These are phyloP conservation scores for Callimorpha dominula DNA, from an alignment of 2,888 invertebrate species.

Conservation along the genomic window DNA sequence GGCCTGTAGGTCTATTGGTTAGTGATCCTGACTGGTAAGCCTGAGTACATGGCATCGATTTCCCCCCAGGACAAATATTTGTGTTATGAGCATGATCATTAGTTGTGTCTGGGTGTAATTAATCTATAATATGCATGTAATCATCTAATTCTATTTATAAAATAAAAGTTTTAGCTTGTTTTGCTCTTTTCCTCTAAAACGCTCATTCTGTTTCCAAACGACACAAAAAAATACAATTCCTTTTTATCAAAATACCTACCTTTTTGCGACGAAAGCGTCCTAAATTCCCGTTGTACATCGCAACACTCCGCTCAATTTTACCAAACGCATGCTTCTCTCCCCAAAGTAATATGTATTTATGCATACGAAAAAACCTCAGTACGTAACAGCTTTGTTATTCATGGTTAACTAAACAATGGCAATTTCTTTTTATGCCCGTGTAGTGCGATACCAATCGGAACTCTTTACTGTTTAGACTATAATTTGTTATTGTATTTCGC, in stretches of 20 bases:
- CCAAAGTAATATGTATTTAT: constrained; percentile 46
- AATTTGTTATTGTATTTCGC: not conserved
- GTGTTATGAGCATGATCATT: too few species aligned
- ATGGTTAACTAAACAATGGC: constrained; percentile 31
- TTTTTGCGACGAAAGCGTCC: constrained; percentile 4
- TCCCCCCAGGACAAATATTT: too few species aligned
- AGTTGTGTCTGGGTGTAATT: too few species aligned
- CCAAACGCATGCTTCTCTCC: constrained; percentile 28
- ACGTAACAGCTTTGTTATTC: constrained; percentile 34
- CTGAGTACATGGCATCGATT: too few species aligned
- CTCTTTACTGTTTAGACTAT: not conserved
- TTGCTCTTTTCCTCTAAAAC: too few species aligned
- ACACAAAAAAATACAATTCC: not conserved
- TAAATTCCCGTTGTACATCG: constrained; percentile 1
- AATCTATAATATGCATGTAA: too few species aligned
- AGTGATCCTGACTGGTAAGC: too few species aligned
- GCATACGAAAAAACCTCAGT: constrained; percentile 41
- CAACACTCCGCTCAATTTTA: constrained; percentile 18
- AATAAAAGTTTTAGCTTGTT: not conserved
- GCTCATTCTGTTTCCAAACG: not conserved
- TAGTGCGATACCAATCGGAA: not conserved
- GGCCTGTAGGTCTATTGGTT: too few species aligned
- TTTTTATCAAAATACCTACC: not conserved
- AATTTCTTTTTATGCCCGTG: constrained; percentile 11
- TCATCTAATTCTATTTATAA: too few species aligned